Conservation (phyloP, 2,797 vertebrate species). For the Stomatorhinus walkeri region DNA sequence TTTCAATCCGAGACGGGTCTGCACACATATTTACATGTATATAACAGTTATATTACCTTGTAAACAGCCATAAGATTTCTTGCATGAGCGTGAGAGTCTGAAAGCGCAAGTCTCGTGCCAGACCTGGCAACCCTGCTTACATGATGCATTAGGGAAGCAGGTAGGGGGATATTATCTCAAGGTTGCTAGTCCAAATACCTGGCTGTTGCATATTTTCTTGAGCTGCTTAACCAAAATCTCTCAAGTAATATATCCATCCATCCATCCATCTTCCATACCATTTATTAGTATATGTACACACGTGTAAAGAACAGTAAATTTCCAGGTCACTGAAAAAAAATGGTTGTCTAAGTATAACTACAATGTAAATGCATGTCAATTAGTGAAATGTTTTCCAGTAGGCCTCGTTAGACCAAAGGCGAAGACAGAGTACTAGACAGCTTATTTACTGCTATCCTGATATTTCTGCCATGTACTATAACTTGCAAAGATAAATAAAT, state of each 20-base stretch:
- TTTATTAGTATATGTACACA: neutral
- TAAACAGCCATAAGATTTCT: neutral
- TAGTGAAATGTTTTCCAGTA: neutral
- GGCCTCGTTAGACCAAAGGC: neutral
- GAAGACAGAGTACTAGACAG: neutral
- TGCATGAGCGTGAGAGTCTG: neutral
- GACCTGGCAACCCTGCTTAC: neutral
- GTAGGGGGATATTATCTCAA: neutral
- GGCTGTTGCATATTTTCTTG: neutral
- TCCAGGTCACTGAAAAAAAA: slow-evolving; percentile 5
- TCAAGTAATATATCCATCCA: neutral
- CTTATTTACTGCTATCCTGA: neutral
- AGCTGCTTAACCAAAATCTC: neutral
- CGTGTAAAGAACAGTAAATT: neutral
- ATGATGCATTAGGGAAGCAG: neutral
- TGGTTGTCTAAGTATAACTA: neutral
- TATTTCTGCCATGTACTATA: neutral
- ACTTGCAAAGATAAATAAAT: neutral
- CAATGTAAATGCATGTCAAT: neutral
- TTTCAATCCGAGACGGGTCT: neutral
- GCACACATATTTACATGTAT: neutral
- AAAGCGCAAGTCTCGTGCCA: neutral
- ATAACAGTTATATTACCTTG: neutral
- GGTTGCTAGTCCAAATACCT: neutral
- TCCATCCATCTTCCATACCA: neutral